phyloP scores from a whole-genome alignment of 1,140 invertebrate species.

The Caenorhabditis inopinata region DNA sequence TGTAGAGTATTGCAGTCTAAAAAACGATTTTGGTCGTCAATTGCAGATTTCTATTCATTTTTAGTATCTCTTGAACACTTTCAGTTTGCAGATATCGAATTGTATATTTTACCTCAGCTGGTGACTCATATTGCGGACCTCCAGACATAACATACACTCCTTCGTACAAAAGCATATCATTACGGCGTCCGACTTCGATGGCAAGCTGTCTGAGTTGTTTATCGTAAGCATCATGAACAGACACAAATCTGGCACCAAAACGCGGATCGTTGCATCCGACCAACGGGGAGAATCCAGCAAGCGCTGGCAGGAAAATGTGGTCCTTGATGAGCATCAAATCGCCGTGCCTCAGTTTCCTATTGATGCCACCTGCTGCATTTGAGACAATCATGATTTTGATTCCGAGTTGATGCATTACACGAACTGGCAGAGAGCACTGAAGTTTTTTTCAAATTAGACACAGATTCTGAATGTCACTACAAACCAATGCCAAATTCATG shows the following conservation, averaged over 20 bases:
- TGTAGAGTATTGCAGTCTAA: no score
- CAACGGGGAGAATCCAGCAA: conserved; percentile 64
- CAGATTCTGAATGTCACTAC: background rate
- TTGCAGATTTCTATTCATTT: no score
- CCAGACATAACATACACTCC: conserved; percentile 69
- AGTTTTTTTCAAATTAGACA: conserved; percentile 50
- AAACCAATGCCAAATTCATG: conserved; percentile 60
- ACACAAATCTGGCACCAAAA: conserved; percentile 70
- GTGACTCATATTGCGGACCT: conserved; percentile 70
- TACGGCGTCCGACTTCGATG: conserved; percentile 60
- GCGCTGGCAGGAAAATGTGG: conserved; percentile 67
- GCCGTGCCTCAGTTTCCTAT: conserved; percentile 59
- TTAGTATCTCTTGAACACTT: background rate
- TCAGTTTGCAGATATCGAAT: background rate
- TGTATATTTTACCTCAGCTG: conserved; percentile 67
- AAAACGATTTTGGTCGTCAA: no score
- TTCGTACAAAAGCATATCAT: conserved; percentile 66
- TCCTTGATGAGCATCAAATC: conserved; percentile 67
- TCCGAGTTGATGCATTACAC: conserved; percentile 62
- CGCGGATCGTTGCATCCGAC: conserved; percentile 66
- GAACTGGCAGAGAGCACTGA: conserved; percentile 61
- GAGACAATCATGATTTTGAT: conserved; percentile 61
- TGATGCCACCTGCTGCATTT: conserved; percentile 67
- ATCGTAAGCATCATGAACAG: conserved; percentile 69
- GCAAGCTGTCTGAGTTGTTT: conserved; percentile 66